Percentiles rank a stretch among this genome's conserved stretches.
phyloP scores from a whole-genome alignment of 2,888 invertebrate genomes.

The Lasioglossum lativentre region DNA sequence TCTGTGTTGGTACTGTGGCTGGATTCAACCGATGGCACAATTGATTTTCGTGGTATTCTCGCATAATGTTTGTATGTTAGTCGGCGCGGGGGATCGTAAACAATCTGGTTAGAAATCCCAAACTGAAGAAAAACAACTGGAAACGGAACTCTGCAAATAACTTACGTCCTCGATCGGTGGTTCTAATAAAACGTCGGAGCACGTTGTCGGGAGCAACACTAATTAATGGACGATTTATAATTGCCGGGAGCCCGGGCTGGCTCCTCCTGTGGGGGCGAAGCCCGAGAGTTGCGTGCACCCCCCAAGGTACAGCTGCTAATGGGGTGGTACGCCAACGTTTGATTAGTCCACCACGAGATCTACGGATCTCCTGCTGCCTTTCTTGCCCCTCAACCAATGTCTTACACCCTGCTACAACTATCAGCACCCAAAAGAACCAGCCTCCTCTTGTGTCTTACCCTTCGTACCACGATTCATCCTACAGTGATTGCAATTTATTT shows the following conservation, averaged over 20 bases:
- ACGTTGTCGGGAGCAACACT: slow-evolving; percentile 69
- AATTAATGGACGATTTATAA: slow-evolving; percentile 80
- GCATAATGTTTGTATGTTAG: neutral
- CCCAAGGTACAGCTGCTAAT: slow-evolving; percentile 73
- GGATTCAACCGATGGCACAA: too few species aligned
- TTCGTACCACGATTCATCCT: neutral
- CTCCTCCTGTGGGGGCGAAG: slow-evolving; percentile 59
- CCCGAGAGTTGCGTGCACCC: slow-evolving; percentile 65
- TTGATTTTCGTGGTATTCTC: neutral
- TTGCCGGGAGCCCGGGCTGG: slow-evolving; percentile 69
- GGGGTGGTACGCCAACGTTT: slow-evolving; percentile 74
- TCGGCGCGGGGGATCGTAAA: neutral
- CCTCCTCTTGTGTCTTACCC: slow-evolving; percentile 2
- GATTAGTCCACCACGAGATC: slow-evolving; percentile 59
- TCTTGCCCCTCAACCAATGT: slow-evolving; percentile 16
- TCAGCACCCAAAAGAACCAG: slow-evolving; percentile 8
- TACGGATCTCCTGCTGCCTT: slow-evolving; percentile 70
- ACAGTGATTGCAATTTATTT: neutral
- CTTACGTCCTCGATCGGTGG: slow-evolving; percentile 55
- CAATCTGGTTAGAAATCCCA: slow-evolving; percentile 10
- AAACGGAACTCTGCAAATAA: slow-evolving; percentile 53
- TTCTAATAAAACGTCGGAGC: slow-evolving; percentile 57
- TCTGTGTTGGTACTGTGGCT: too few species aligned
- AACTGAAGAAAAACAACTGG: slow-evolving; percentile 25
- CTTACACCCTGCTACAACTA: slow-evolving; percentile 12